These are phyloP conservation scores for Halocynthia aurantium DNA, from an alignment of 23 tunicate genomes.

Conservation along the genomic window DNA sequence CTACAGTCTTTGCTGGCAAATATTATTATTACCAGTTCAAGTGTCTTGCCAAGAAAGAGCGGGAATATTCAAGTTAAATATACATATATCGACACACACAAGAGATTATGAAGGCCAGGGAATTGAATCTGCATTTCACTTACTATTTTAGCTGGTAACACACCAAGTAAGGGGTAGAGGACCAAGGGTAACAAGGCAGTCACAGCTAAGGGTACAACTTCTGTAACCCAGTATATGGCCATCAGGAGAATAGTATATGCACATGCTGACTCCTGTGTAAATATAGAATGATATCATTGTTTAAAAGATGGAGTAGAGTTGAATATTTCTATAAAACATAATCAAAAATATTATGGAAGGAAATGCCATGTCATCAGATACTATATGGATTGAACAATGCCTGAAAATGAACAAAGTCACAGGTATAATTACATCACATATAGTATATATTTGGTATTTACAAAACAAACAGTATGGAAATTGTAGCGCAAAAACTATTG, in stretches of 20 bases:
- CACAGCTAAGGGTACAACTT: constrained; percentile 96
- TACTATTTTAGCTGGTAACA: constrained; percentile 55
- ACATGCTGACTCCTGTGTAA: constrained; percentile 58
- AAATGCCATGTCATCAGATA: not conserved
- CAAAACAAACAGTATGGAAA: too few relatives aligned
- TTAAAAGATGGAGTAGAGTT: not conserved
- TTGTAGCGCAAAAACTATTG: too few relatives aligned
- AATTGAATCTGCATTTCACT: not conserved
- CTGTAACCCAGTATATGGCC: constrained; percentile 94
- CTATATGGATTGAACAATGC: too few relatives aligned
- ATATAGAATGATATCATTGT: not conserved
- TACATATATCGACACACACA: not conserved
- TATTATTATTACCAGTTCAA: too few relatives aligned
- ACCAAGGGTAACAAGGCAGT: constrained; percentile 83
- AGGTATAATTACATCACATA: too few relatives aligned
- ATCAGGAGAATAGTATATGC: constrained; percentile 85
- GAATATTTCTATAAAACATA: not conserved
- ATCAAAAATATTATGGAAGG: not conserved
- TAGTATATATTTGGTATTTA: too few relatives aligned
- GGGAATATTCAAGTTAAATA: not conserved
- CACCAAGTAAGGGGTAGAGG: constrained; percentile 77
- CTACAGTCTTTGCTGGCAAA: not conserved
- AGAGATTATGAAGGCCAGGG: not conserved
- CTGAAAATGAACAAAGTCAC: too few relatives aligned
- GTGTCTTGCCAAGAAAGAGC: not conserved